These are phyloP conservation scores for Todiramphus saurophagus DNA, from an alignment of 2,113 vertebrate genomes.

Conservation along the genomic window DNA sequence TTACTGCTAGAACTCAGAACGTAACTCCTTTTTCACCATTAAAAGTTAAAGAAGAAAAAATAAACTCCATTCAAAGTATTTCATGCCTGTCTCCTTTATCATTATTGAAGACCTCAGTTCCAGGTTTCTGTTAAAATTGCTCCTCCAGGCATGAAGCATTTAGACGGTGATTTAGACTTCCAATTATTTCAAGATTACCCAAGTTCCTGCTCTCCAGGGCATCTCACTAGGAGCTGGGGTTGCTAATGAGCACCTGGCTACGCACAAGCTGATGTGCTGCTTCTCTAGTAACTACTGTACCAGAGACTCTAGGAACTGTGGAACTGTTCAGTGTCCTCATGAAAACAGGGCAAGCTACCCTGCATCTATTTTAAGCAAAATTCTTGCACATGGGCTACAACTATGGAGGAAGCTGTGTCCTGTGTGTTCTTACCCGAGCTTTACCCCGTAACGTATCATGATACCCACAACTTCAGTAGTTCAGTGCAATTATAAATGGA, in stretches of 20 bases:
- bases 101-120: background rate
- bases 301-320: background rate
- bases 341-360: background rate
- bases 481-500: background rate
- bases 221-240: background rate
- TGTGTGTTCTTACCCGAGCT: background rate
- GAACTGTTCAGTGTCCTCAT: background rate
- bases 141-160: background rate
- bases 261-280: background rate
- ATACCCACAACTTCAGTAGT: background rate
- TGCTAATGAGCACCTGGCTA: background rate
- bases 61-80: accelerated
- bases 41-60: background rate
- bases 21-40: background rate
- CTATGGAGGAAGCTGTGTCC: background rate
- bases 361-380: background rate
- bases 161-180: background rate
- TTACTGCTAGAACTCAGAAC: background rate
- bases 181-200: background rate
- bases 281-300: background rate
- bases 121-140: background rate
- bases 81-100: background rate
- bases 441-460: background rate
- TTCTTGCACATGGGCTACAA: background rate
- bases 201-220: background rate